phyloP scores from a whole-genome alignment of 2,888 invertebrate species.

The Gonocerus acuteangulatus region DNA sequence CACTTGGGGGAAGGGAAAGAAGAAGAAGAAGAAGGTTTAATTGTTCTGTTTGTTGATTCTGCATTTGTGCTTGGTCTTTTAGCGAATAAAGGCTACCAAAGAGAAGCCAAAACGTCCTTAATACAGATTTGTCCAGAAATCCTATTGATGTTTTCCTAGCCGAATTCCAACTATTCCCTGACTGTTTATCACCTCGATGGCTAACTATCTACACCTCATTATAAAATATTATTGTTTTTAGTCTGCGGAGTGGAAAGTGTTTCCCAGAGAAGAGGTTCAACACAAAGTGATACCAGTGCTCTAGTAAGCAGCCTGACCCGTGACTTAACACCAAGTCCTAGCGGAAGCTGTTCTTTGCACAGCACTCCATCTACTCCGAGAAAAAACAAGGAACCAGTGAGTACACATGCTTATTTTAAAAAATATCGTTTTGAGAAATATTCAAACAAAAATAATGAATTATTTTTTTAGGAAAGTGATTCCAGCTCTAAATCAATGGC shows the following conservation, averaged over 20 bases:
- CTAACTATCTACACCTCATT: no score
- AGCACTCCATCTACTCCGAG: constrained; percentile 45
- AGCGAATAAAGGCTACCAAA: no score
- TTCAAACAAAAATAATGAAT: background rate
- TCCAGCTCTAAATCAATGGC: constrained; percentile 40
- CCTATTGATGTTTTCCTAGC: no score
- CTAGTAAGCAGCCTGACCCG: constrained; percentile 54
- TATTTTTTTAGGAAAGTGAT: constrained; percentile 32
- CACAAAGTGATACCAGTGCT: constrained; percentile 55
- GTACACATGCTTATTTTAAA: background rate
- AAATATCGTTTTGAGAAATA: background rate
- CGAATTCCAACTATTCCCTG: no score
- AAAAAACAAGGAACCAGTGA: constrained; percentile 43
- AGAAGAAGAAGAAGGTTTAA: no score
- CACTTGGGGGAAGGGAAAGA: no score
- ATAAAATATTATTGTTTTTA: no score
- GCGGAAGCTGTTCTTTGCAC: constrained; percentile 38
- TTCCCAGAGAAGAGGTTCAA: constrained; percentile 46
- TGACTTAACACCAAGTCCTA: constrained; percentile 44
- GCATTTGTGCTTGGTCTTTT: no score
- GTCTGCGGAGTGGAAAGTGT: constrained; percentile 30
- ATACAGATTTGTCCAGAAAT: no score
- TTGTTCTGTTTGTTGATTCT: no score
- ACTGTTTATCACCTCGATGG: no score
- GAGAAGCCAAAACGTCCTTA: no score